Conservation (phyloP, 2,888 invertebrate species). For the Drosophila kambysellisi region DNA sequence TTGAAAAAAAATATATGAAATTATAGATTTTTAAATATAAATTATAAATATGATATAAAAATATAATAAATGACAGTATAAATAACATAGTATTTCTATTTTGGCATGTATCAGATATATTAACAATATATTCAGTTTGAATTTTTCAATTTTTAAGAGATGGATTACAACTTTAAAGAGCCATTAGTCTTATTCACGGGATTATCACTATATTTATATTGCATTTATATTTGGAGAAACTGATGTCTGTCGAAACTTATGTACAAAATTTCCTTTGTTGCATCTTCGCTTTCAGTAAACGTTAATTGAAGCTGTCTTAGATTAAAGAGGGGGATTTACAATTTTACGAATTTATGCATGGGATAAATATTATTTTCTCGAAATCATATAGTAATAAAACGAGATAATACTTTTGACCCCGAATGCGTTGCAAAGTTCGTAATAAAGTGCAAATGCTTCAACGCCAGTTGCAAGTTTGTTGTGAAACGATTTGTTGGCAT, state of each 20-base stretch:
- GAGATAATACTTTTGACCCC: background rate
- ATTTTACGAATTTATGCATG: background rate
- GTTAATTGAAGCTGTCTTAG: background rate
- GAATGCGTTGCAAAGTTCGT: constrained; percentile 8
- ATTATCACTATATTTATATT: background rate
- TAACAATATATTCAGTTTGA: background rate
- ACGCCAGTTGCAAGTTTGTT: constrained; percentile 7
- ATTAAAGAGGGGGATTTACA: background rate
- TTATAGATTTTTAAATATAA: too few species aligned
- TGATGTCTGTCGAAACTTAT: background rate
- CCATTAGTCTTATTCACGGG: too few species aligned
- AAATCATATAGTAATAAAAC: background rate
- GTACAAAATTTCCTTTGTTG: background rate
- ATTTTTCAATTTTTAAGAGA: background rate
- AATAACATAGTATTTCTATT: too few species aligned
- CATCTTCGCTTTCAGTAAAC: background rate
- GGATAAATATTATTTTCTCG: background rate
- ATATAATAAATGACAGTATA: too few species aligned
- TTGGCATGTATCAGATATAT: background rate
- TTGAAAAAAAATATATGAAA: background rate
- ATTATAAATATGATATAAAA: too few species aligned
- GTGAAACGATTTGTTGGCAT: constrained; percentile 16
- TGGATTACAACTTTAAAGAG: background rate
- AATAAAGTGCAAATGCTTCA: constrained; percentile 4
- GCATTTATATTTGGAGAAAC: background rate